Evolutionary conservation across 2,888 invertebrate species (phyloP), one percentile per base, ranked within the genome.

Genomic region (Lithodes maja): DNA sequence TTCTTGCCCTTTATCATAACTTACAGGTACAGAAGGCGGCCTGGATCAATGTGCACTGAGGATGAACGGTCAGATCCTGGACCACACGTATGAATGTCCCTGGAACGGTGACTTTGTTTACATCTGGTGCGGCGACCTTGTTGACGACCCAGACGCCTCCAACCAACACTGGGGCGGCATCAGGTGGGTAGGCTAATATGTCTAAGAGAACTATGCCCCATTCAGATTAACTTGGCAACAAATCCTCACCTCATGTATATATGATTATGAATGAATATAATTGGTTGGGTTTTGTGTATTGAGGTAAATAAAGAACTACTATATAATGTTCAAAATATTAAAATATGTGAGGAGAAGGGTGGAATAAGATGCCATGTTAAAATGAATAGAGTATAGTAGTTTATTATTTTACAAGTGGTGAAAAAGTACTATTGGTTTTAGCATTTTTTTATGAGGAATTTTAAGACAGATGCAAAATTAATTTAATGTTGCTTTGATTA

Each of bases 121-220:
- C 93, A 96, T 99, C 17, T 96, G 97, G 92, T 99, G 99, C 93
- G 98, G 97, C 0, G 94, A 95, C 86, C 94, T 96, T 93, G 96
- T 96, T 93, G 94, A 90, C 0, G 79, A 87, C 50, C 79, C 88
- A 17, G 94, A 95, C 2, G 94, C 95, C 12, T 94, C 94, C 33
- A 94, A 95, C 87, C 96, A 97, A 81, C 98, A 98, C 93, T 99
- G 99, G 99, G 99, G 99, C 75, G 99, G 99, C 68, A 96, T 99
- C 91, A 95, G 95, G 94, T 94, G 53, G 49, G 54, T 61, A 15
- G 71, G 5, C 33, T 33, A 33, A 33, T 33, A 33, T 33, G 33
- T 33, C 33, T 33, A 33, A 33, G 33, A 33, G 33, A 33, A 33
- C 33, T 33, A 33, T 33, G 33, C 33, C 33, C 33, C 33, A 33